Base-by-base conservation (phyloP, 1,140 invertebrate species). In the Lepidotrigona ventralis region DNA sequence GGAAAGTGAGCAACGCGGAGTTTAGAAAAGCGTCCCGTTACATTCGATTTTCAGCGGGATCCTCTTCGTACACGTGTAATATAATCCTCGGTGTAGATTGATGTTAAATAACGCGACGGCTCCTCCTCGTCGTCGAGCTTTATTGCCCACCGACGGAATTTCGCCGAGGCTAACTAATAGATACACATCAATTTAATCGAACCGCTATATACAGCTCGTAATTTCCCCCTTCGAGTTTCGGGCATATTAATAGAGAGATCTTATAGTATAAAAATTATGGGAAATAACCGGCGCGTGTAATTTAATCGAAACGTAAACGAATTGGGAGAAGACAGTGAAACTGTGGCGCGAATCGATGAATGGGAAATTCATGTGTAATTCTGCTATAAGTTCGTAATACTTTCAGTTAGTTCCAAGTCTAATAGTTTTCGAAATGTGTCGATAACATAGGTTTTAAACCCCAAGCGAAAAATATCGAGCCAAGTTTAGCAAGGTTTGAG, bases 171-270 rank as follows among this genome's bases (percentile, higher is more conserved):
- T n/a, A 46, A 69, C 58, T 60, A 60, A 60, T 60, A 60, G 68
- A 69, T 46, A 29, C 74, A 6, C 17, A 21, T 63, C 39, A 60
- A 39, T 26, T 46, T 63, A 76, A 76, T 76, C 29, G 58, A 76
- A 63, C 56, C 58, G 58, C 17, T 33, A 17, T 29, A 29, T 29
- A 29, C 14, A 11, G 19, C 14, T 46, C 9, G 17, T 39, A 39
- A 68, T 68, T n/a, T 58, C n/a, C 73, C 26, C 29, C 56, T 12
- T 8, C n/a, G 66, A 33, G 39, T 33, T n/a, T 46, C 54, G 56
- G 5, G 15, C 23, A 60, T 19, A 75, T 75, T 46, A 75, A 60
- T 12, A 60, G 3, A 23, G 58, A 12, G 23, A n/a, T 11, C 58
- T 60, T n/a, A 23, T 60, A 60, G n/a, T 23, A 23, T 26, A 39